Conservation (phyloP, 2,113 vertebrate species). For the Hyla sarda region DNA sequence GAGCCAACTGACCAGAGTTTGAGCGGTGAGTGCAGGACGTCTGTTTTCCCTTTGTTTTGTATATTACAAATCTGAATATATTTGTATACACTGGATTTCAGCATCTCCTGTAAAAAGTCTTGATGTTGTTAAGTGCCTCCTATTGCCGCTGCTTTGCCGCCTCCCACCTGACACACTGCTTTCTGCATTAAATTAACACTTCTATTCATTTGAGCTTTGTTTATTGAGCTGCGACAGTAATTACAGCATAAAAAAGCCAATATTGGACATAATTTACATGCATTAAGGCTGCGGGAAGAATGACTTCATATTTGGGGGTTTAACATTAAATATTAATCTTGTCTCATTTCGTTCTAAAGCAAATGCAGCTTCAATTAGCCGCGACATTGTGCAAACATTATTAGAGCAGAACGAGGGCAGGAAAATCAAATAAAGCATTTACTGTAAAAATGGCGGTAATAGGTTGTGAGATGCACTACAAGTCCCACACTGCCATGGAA, state of each 20-base stretch:
- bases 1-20: too few species aligned
- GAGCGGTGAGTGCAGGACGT: too few species aligned
- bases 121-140: background rate
- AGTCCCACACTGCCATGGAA: background rate
- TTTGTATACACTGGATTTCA: background rate
- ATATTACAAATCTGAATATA: too few species aligned
- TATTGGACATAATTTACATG: background rate
- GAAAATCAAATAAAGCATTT: background rate
- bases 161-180: background rate
- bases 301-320: conserved; percentile 19
- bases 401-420: background rate
- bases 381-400: conserved; percentile 8
- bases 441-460: background rate
- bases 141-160: background rate
- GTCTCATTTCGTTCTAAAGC: conserved; percentile 20
- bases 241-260: background rate
- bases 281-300: background rate
- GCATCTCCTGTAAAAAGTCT: background rate
- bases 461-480: background rate
- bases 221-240: conserved; percentile 14
- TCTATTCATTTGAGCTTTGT: background rate
- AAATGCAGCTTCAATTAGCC: background rate
- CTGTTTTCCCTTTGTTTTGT: too few species aligned
- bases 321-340: conserved; percentile 37
- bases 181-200: background rate